Evolutionary conservation across 2,888 invertebrate genomes (phyloP).

Genomic region (Dicyrtomina minuta): DNA sequence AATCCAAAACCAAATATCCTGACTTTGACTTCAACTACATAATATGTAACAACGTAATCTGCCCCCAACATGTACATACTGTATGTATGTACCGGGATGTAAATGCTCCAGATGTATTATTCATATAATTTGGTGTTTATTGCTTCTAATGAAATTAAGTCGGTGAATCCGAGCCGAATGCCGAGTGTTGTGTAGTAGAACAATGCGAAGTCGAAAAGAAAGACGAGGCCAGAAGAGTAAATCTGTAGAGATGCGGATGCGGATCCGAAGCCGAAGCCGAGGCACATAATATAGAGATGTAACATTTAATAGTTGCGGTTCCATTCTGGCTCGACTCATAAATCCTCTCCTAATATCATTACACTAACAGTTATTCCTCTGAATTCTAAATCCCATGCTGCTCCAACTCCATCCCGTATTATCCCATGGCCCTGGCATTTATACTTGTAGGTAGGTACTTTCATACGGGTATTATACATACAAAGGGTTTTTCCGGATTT

Average conservation of each 20-base stretch:
- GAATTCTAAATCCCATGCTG: no score
- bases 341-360: slow-evolving; percentile 31
- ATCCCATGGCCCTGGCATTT: no score
- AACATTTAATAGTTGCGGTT: slow-evolving; percentile 22
- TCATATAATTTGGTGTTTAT: slow-evolving; percentile 22
- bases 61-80: neutral
- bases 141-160: slow-evolving; percentile 28
- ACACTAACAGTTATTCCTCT: slow-evolving; percentile 17
- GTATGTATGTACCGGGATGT: neutral
- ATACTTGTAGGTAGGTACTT: no score
- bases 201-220: neutral
- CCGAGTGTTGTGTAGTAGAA: no score
- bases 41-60: no score
- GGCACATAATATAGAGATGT: no score
- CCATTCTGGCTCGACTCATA: slow-evolving; percentile 24
- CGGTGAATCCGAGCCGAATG: neutral
- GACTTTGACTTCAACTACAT: no score
- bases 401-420: neutral
- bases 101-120: neutral
- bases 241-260: slow-evolving; percentile 1
- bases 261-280: no score
- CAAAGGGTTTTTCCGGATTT: no score
- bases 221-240: neutral
- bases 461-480: no score
- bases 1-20: no score